Conservation (phyloP, 2,113 vertebrate genomes). For the Fulmarus glacialis region DNA sequence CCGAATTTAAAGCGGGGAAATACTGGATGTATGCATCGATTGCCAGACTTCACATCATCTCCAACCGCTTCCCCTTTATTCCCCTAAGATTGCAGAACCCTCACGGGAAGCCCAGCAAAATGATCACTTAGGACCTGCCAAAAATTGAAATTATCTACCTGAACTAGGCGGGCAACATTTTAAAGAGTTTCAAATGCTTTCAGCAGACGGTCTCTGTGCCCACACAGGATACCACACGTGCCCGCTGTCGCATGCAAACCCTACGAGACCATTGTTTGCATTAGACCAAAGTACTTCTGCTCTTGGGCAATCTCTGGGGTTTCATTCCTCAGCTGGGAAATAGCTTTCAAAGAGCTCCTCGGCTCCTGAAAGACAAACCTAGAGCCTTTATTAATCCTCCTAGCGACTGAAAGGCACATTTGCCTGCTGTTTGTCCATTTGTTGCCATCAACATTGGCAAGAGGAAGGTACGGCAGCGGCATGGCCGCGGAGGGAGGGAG, state of each 20-base stretch:
- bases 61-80: not conserved
- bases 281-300: not conserved
- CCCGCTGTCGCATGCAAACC: not conserved
- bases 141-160: not conserved
- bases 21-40: not conserved
- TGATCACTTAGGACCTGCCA: not conserved
- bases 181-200: not conserved
- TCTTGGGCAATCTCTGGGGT: not conserved
- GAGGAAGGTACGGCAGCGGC: not conserved
- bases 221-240: not conserved
- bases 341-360: not conserved
- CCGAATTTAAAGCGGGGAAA: not conserved
- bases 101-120: not conserved
- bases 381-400: not conserved
- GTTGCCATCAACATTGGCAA: slow-evolving; percentile 8
- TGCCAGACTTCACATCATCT: not conserved
- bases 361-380: not conserved
- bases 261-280: not conserved
- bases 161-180: not conserved
- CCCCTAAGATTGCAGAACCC: not conserved
- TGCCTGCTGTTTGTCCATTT: not conserved
- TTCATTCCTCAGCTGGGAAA: slow-evolving; percentile 13
- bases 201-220: rapidly evolving
- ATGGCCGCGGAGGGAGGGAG: not conserved
- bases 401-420: not conserved